Base-by-base conservation (phyloP, 2,113 vertebrate species). In the Bucco capensis region DNA sequence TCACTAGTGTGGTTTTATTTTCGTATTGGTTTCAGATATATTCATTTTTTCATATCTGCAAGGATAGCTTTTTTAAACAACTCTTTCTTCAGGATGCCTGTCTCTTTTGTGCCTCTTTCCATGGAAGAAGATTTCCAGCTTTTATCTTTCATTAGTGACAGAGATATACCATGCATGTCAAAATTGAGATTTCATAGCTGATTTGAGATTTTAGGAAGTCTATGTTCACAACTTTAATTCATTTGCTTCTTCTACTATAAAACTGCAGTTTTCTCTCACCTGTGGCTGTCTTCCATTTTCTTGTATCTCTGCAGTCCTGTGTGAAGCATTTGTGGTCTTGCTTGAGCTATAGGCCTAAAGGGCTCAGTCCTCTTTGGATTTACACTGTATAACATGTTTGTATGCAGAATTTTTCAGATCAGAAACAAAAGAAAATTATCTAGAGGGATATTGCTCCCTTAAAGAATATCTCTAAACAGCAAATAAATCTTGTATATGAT, bases 401-500 rank as follows among this genome's bases (percentile, higher is more conserved):
- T 53, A 61, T 81, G 40, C 12, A 90, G 75, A 85, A 13, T 30
- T 94, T 88, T 86, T 60, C 44, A 85, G 23, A 54, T 12, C 31
- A 89, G 47, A 89, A 85, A 49, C 18, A 64, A 89, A 91, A 49
- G 49, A 70, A 70, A 74, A 84, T 66, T 3, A 73, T 76, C 49
- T 53, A 73, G 57, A 88, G 56, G 13, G 38, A 75, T 47, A 67
- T 54, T 71, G 5, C 9, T 89, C 54, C 30, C 57, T 53, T 54
- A 60, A 88, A 86, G 49, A 89, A 76, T 72, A 72, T 50, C 23
- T 86, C 33, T 60, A 78, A 92, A 74, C 7, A 72, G 37, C 60
- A 78, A 89, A 89, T 71, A 86, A 81, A 84, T 73, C 12, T 81
- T 73, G 89, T 65, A 67, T 51, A 49, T 46, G 37, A 72, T 86